Conservation (phyloP, 2,797 vertebrate species). For the Masticophis lateralis region DNA sequence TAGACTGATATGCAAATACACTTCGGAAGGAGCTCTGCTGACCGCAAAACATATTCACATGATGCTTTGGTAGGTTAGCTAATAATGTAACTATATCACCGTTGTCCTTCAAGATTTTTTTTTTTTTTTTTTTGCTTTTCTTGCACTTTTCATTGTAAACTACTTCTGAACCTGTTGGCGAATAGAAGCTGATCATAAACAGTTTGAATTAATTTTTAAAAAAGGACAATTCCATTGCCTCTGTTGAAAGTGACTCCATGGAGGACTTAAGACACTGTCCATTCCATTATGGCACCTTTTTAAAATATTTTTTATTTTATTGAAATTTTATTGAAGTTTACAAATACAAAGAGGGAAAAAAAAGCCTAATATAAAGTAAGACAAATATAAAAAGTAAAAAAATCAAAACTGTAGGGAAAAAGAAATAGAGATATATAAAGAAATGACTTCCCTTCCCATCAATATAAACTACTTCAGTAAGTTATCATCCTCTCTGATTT, state of each 20-base stretch:
- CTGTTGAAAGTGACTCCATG: background rate
- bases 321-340: background rate
- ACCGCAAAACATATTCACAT: background rate
- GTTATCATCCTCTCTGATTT: background rate
- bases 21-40: background rate
- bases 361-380: background rate
- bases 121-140: background rate
- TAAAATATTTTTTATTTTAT: background rate
- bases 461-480: background rate
- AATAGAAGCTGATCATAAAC: background rate
- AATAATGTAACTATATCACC: background rate
- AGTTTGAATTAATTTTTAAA: background rate
- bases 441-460: background rate
- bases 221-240: background rate
- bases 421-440: background rate
- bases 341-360: background rate
- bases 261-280: background rate
- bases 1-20: background rate
- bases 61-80: background rate
- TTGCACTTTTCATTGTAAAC: background rate
- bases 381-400: background rate
- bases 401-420: background rate
- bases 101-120: background rate
- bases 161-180: background rate
- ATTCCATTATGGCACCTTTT: background rate